These are phyloP conservation scores for Hemithea aestivaria DNA, from an alignment of 2,888 invertebrate species.

Conservation along the genomic window DNA sequence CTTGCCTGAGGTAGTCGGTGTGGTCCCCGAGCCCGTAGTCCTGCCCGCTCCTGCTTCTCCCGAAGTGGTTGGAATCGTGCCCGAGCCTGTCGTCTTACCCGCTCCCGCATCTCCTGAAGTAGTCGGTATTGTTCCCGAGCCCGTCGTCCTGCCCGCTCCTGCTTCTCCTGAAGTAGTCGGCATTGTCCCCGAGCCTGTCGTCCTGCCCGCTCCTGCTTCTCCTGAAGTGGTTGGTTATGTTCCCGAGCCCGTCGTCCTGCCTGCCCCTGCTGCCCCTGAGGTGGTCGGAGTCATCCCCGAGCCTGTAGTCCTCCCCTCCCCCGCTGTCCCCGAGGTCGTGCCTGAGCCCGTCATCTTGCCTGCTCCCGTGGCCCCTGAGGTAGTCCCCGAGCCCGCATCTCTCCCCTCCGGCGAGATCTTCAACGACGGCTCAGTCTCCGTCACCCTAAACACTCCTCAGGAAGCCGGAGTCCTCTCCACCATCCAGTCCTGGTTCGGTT, in stretches of 20 bases:
- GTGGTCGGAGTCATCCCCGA: slow-evolving; percentile 17
- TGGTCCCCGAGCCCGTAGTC: slow-evolving; percentile 16
- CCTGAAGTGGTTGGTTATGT: slow-evolving; percentile 13
- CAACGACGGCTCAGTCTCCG: slow-evolving; percentile 55
- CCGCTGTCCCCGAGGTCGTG: slow-evolving; percentile 5
- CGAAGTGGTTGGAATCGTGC: slow-evolving; percentile 5
- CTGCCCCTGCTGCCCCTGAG: slow-evolving; percentile 10
- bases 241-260: slow-evolving; percentile 6
- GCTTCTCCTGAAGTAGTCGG: slow-evolving; percentile 20
- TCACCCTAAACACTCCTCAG: slow-evolving; percentile 45
- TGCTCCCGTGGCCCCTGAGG: slow-evolving; percentile 8
- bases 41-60: slow-evolving; percentile 17
- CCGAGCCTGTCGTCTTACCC: slow-evolving; percentile 21
- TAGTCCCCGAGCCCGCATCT: slow-evolving; percentile 11
- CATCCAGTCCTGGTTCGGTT: slow-evolving; percentile 55
- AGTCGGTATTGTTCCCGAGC: slow-evolving; percentile 13
- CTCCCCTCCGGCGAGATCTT: slow-evolving; percentile 45
- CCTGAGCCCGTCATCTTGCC: slow-evolving; percentile 9
- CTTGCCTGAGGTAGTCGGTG: slow-evolving; percentile 17
- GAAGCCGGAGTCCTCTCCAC: slow-evolving; percentile 45
- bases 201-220: slow-evolving; percentile 25
- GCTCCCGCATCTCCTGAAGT: slow-evolving; percentile 25
- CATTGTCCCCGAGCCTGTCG: slow-evolving; percentile 22
- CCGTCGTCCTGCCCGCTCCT: slow-evolving; percentile 25
- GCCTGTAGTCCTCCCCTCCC: slow-evolving; percentile 21